Evolutionary conservation across 2,113 vertebrate genomes (phyloP), one percentile per base, ranked within the genome.

Genomic region (Miniopterus natalensis): DNA sequence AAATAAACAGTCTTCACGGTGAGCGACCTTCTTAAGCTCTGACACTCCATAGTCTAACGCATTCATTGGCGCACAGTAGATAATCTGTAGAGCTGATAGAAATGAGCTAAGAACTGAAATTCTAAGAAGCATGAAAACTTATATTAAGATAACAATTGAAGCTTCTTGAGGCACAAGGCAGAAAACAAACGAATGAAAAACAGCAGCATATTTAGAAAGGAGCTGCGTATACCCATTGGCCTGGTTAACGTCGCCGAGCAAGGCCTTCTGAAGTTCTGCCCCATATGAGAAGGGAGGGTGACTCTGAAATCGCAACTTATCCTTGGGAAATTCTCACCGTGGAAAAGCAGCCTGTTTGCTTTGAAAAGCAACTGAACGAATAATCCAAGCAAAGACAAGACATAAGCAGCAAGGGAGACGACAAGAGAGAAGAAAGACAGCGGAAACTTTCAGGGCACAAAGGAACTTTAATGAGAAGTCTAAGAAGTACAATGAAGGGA

Each of bases 391-490:
- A 87, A 49, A 11, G 31, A 31, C 18, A 79, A 78, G n/a, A 13
- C 40, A 36, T 8, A 36, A 95, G 18, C 14, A 92, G n/a, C 14
- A 27, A 65, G 36, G 49, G 31, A 10, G 74, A 66, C 14, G 15
- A 11, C 36, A 36, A 36, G 59, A 75, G 20, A 42, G 29, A 85
- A 85, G 51, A 88, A 87, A 87, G 36, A 73, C 61, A 74, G 57
- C 65, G 68, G 75, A 73, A 42, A 88, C 70, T 45, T 68, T 71
- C 9, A 57, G 84, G 59, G 18, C 25, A 73, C 63, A 70, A 78
- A 88, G 75, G n/a, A 84, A 87, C 40, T 94, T 96, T 92, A 96
- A 95, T 96, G 65, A 74, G 47, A 66, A 51, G 40, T 47, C 79
- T 83, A 45, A 85, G 57, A 61, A 55, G 9, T 57, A 87, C 36